A percentile compares a stretch with the other conserved stretches of the same genome.
These are phyloP conservation scores for Noctilio leporinus DNA, from an alignment of 2,113 vertebrate genomes.

Conservation along the genomic window DNA sequence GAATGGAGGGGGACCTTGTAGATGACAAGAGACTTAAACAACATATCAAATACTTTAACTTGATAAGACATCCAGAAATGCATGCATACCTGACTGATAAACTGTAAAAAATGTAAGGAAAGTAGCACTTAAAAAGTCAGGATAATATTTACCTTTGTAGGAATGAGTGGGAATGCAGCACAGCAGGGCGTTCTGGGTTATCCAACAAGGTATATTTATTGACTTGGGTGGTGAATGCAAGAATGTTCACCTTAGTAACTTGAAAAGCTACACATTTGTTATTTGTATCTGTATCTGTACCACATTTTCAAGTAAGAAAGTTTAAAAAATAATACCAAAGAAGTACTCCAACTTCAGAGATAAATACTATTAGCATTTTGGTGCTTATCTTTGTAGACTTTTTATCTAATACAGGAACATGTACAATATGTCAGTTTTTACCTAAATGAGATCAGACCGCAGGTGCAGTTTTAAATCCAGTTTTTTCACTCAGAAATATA, in stretches of 20 bases:
- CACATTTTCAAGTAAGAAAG: constrained; percentile 7
- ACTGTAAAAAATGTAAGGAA: neutral
- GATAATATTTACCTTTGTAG: neutral
- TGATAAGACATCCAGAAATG: neutral
- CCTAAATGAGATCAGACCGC: neutral
- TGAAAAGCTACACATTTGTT: neutral
- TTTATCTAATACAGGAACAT: neutral
- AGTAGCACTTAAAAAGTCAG: neutral
- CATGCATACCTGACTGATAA: neutral
- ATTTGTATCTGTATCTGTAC: neutral
- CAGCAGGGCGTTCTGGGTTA: neutral
- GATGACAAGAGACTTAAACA: neutral
- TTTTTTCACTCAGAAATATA: neutral
- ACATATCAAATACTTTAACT: neutral
- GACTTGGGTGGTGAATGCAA: neutral
- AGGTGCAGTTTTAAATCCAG: neutral
- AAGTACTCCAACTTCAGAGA: neutral
- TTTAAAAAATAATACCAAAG: neutral
- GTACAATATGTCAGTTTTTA: neutral
- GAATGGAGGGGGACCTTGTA: neutral
- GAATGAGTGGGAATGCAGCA: neutral
- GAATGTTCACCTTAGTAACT: neutral
- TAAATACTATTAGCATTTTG: neutral
- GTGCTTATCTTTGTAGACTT: neutral
- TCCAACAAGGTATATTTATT: neutral